phyloP scores from a whole-genome alignment of 2,797 vertebrate species.

The Chrysocyon brachyurus region DNA sequence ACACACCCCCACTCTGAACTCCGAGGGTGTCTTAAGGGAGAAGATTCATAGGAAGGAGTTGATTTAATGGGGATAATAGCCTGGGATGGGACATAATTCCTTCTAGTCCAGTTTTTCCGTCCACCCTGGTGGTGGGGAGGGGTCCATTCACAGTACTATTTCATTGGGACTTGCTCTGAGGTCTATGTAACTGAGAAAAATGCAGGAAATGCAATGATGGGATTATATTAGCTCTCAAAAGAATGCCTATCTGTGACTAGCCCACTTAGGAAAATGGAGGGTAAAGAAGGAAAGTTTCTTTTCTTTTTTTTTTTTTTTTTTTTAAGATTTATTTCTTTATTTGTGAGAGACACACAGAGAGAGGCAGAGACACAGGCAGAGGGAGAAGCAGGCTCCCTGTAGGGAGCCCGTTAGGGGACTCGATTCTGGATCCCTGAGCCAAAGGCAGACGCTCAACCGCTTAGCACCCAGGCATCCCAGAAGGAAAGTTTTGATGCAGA shows the following conservation, averaged over 20 bases:
- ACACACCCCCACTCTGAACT: not conserved
- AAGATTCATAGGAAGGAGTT: not conserved
- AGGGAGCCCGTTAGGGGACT: too few relatives aligned
- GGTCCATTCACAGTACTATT: not conserved
- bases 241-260: not conserved
- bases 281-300: not conserved
- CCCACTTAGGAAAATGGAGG: conserved; percentile 52
- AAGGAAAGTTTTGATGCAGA: conserved; percentile 27
- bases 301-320: too few relatives aligned
- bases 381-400: too few relatives aligned
- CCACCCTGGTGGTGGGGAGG: not conserved
- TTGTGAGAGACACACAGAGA: too few relatives aligned
- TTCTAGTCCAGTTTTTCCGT: not conserved
- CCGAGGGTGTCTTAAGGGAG: not conserved
- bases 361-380: too few relatives aligned
- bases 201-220: not conserved
- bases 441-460: too few relatives aligned
- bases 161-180: not conserved
- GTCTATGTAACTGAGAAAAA: not conserved
- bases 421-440: too few relatives aligned
- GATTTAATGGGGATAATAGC: not conserved
- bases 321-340: too few relatives aligned
- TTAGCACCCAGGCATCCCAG: not conserved
- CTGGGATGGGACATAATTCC: not conserved
- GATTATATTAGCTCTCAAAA: not conserved